Base-by-base conservation (phyloP, 2,113 vertebrate species). In the Serinus canaria region DNA sequence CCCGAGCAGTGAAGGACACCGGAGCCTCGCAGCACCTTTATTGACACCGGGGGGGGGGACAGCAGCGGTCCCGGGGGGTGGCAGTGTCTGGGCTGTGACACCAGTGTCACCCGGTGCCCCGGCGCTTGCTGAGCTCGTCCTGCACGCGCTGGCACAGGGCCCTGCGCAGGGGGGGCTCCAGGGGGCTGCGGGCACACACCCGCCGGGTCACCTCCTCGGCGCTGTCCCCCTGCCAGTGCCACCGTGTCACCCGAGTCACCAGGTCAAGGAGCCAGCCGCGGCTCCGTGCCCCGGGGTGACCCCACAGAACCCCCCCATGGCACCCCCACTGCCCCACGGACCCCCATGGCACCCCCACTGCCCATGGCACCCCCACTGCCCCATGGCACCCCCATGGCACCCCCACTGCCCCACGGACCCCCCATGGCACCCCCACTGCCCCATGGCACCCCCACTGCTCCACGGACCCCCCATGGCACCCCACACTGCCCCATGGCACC, bases 131-230 rank as follows among this genome's bases (percentile, higher is more conserved):
- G 64, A 95, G 91, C 91, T 95, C 94, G 0, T 93, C 94, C 88
- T 93, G 91, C 55, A 95, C 91, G 0, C 94, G 84, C 55, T 91
- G 94, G 80, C 91, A 95, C 19, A 95, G 91, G 28, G 94, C 91
- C 33, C 46, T 22, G 76, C 91, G 91, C 91, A 93, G 89, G 24
- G 84, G 20, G 4, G 94, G 84, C 88, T 95, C 94, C 91, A 95
- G 64, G 1, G 91, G 91, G 91, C 88, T 91, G n/a, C 10, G 80
- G 80, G 94, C 91, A 0, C 94, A 95, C 31, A 89, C 80, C 21
- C 24, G 59, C 15, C 31, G 91, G 0, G 94, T 93, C 69, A 93
- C 94, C 31, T 93, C 94, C 88, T 93, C 94, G 0, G 93, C 90
- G 15, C 90, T 95, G 94, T 92, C 94, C 21, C 73, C 87, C 94